Base-by-base conservation (phyloP, 2,888 invertebrate species). In the Sturmia bella region DNA sequence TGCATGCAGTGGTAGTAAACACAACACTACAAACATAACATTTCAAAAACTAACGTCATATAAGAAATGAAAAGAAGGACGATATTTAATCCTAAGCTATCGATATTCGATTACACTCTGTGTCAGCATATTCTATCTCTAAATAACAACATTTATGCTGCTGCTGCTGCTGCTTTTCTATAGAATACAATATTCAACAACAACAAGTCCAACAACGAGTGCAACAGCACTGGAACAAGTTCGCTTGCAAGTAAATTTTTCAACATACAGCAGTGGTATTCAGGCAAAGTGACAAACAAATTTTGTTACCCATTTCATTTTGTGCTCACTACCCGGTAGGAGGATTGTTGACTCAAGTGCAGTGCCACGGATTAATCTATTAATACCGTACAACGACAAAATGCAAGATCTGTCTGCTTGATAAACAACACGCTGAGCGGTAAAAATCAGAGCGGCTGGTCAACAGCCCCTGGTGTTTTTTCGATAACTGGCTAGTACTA, bases 61-160 rank as follows among this genome's bases (percentile, higher is more conserved):
- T 86, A 87, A 87, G 87, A 88, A 86, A 86, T 85, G 84, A 83
- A 86, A 87, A 87, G 87, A 87, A 87, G 87, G 86, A 86, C 86
- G 85, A 83, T 87, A 90, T 88, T 87, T 89, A 89, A 90, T 90
- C 90, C 90, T 87, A 85, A 88, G 89, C 89, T 89, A 90, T 90
- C 88, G 89, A 90, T 91, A 90, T 91, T 90, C 90, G 89, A 90
- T 90, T 90, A 88, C 91, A 90, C 59, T 78, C 82, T 86, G 83
- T 86, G 87, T 87, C 68, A 68, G 80, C 81, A 56, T 64, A 66
- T 56, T 41, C 24, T 43, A 69, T 39, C 54, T 41, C 73, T 68
- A 57, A 61, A 43, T 68, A 76, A 48, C 63, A 24, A 32, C 24
- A 70, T 43, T 73, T 63, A 45, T 77, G 69, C 59, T 56, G 61